Percentiles rank a stretch among this genome's conserved stretches.
These are phyloP conservation scores for Furcifer pardalis DNA, from an alignment of 2,797 vertebrate species.

Conservation along the genomic window DNA sequence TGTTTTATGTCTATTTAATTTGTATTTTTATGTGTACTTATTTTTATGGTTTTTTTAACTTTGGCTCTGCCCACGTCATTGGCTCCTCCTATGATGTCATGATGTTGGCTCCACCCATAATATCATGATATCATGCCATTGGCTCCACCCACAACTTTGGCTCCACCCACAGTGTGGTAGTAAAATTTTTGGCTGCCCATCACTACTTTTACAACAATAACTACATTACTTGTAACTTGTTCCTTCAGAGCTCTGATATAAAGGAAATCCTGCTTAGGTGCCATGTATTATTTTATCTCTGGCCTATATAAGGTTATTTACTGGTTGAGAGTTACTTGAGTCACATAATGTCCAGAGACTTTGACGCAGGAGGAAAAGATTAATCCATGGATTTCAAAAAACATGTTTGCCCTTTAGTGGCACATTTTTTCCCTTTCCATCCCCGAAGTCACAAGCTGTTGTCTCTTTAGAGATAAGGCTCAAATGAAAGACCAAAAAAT, in stretches of 20 bases:
- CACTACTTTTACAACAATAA: no score
- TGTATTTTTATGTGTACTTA: no score
- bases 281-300: neutral
- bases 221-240: no score
- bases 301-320: neutral
- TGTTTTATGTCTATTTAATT: no score
- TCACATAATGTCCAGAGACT: neutral
- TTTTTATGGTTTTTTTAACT: no score
- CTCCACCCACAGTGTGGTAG: no score
- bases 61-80: no score
- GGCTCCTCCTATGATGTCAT: no score
- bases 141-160: no score
- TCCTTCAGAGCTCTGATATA: neutral
- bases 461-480: constrained; percentile 3
- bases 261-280: neutral
- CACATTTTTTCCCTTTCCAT: constrained; percentile 11
- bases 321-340: neutral
- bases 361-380: neutral
- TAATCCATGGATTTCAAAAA: constrained; percentile 21
- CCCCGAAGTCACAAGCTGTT: constrained; percentile 10
- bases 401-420: constrained; percentile 13
- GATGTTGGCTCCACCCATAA: no score
- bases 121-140: no score
- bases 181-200: no score
- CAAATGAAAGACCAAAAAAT: neutral